Base-by-base conservation (phyloP, 2,888 invertebrate species). In the Lysandra coridon region DNA sequence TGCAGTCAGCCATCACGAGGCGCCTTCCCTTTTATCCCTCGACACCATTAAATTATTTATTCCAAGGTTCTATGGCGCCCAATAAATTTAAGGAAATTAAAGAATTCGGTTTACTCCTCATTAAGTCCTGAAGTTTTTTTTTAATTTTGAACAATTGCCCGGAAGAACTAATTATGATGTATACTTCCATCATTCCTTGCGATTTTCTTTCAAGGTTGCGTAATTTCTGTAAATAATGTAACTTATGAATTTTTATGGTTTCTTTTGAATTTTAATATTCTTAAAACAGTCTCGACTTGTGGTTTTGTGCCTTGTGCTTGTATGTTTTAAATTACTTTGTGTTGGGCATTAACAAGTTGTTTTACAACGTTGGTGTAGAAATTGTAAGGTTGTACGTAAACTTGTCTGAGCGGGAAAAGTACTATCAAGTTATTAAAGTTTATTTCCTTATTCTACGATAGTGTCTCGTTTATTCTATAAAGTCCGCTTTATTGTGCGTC, bases 31-130 rank as follows among this genome's bases (percentile, higher is more conserved):
- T 37, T 69, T 69, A 69, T 69, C 33, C 69, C 69, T 69, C 14
- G 33, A 69, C 69, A 33, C 69, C 69, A 64, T 14, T 37, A 33
- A 33, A 69, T 69, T 69, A 14, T 69, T 69, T 69, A 69, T 69
- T 69, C 12, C 33, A 6, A 4, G 33, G 33, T 69, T 69, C 33
- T 0, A 5, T 69, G 12, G 33, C 33, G 33, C 69, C 69, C 69
- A 33, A 69, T 62, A n/a, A n/a, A n/a, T n/a, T n/a, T n/a, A n/a
- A n/a, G 64, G 12, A 69, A 69, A 69, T 69, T 69, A 17, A 33
- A 69, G 37, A 69, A 69, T 37, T 62, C 64, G 1, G 37, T 69
- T 37, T 17, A 69, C 33, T 37, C 33, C 33, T 69, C 7, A 33
- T 69, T 1, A 17, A 69, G 33, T 69, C 37, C 37, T 3, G 37